Evolutionary conservation across 2,797 vertebrate species (phyloP), one percentile per base, ranked within the genome.

Genomic region (Ctenopoma kingsleyae): DNA sequence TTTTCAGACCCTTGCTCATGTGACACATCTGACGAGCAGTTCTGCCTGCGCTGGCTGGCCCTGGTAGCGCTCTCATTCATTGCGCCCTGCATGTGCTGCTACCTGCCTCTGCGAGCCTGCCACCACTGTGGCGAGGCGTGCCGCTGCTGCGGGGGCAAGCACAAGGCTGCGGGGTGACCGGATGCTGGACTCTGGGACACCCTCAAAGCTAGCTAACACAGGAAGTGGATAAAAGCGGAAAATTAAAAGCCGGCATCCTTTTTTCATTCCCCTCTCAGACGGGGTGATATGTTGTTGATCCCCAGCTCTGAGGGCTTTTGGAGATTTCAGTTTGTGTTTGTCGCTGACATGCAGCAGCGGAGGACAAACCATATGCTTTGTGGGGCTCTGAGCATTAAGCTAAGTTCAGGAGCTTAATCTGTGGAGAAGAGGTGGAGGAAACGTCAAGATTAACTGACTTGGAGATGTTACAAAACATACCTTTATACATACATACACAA

Each of bases 21-120:
- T 85, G 98, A 99, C 95, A 96, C 97, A 53, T 96, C 95, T 2
- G 98, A 99, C 84, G 98, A 98, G 95, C 98, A 98, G 94, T 98
- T 99, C 94, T 99, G 98, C 91, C 93, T 98, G 81, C 96, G 98
- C 87, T 99, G 98, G 98, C 93, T 99, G 80, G 98, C 98, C 19
- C 94, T 99, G 89, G 94, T 98, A 87, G 97, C 97, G 12, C 93
- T 99, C 61, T 99, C 98, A 0, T 96, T 99, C 93, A 95, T 99
- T 54, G 98, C 97, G 17, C 98, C 98, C 0, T 99, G 98, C 93
- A 98, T 99, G 97, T 99, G 98, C 95, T 99, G 97, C 97, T 99
- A 99, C 85, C 96, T 97, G 89, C 97, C 97, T 16, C 90, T 99
- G 94, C 95, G 97, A 82, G 95, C 95, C 80, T 99, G 98, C 94